A percentile compares a stretch with the other conserved stretches of the same genome.
Conservation (phyloP, 2,113 vertebrate genomes). For the Malurus elegans region DNA sequence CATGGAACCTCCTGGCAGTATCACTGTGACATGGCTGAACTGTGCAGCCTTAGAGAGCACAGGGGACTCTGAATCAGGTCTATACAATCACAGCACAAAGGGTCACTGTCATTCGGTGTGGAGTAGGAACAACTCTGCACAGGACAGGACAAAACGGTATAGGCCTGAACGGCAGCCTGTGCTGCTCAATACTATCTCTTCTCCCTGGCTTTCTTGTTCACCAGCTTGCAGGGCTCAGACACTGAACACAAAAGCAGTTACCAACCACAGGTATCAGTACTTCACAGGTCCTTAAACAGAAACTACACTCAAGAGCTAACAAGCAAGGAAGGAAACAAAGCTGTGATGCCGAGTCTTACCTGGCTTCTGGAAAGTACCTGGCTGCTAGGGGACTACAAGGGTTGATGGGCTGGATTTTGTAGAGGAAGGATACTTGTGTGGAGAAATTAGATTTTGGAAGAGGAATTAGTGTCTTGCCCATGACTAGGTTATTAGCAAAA, state of each 20-base stretch:
- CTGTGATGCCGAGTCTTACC: background rate
- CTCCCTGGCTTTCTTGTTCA: background rate
- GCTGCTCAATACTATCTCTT: background rate
- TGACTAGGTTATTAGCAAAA: background rate
- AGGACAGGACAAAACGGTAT: background rate
- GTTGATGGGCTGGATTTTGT: background rate
- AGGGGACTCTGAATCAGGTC: background rate
- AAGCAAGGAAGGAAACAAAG: background rate
- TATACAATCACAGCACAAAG: background rate
- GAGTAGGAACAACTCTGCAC: background rate
- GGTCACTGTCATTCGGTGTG: background rate
- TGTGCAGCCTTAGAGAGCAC: background rate
- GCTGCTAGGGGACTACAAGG: background rate
- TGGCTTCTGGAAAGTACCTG: background rate
- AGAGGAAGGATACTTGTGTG: background rate
- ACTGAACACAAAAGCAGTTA: background rate
- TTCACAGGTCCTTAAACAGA: background rate
- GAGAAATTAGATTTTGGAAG: background rate
- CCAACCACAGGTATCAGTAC: background rate
- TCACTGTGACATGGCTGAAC: background rate
- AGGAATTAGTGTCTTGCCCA: background rate
- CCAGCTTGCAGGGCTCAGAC: background rate
- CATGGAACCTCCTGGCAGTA: background rate
- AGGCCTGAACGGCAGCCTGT: background rate
- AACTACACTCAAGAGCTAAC: background rate